Conservation (phyloP, 2,888 invertebrate species). For the Octodonta nipae region DNA sequence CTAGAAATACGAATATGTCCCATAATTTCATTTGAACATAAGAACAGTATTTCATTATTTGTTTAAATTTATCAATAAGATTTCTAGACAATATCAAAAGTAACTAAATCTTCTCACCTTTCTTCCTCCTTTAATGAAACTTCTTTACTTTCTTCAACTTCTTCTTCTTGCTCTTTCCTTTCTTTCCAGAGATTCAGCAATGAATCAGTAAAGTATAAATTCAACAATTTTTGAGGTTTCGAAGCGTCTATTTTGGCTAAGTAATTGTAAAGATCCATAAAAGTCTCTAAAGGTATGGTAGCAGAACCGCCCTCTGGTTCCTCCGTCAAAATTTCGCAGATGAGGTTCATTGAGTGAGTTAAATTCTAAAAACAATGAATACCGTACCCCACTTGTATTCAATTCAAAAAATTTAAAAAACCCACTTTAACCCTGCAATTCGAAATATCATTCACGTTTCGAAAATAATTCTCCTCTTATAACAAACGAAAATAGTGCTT, state of each 20-base stretch:
- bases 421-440: too few relatives aligned
- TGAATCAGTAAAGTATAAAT: constrained; percentile 29
- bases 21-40: too few relatives aligned
- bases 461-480: too few relatives aligned
- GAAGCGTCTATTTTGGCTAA: constrained; percentile 46
- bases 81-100: too few relatives aligned
- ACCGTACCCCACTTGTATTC: too few relatives aligned
- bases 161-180: constrained; percentile 16
- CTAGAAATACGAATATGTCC: too few relatives aligned
- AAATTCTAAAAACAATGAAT: constrained; percentile 42
- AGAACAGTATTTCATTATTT: too few relatives aligned
- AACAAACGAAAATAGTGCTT: too few relatives aligned
- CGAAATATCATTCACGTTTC: too few relatives aligned
- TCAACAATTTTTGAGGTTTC: constrained; percentile 25
- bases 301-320: constrained; percentile 75
- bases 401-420: too few relatives aligned
- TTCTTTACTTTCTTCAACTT: constrained; percentile 15
- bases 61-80: too few relatives aligned
- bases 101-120: too few relatives aligned
- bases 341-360: constrained; percentile 62
- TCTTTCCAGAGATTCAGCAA: constrained; percentile 23
- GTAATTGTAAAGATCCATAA: constrained; percentile 45
- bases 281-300: constrained; percentile 52
- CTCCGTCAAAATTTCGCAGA: constrained; percentile 69
- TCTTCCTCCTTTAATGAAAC: constrained; percentile 13